Evolutionary conservation across 64 coral and sea anemone species (phyloP).

Genomic region (Hydrozoanthus tunicans): DNA sequence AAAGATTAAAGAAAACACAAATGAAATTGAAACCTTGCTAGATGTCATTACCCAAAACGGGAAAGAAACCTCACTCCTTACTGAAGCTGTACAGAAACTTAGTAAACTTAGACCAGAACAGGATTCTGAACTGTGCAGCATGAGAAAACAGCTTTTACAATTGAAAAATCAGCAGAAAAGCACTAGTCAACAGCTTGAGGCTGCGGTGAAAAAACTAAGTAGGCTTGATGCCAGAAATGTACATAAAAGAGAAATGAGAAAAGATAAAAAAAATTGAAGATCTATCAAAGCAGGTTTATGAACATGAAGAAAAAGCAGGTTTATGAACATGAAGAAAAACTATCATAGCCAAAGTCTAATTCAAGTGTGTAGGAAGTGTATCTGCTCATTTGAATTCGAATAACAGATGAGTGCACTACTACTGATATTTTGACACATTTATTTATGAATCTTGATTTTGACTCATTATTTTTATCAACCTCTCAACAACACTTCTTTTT

Average conservation of each 20-base stretch:
- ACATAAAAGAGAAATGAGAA: neutral
- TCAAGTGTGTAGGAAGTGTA: no score
- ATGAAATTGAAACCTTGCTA: neutral
- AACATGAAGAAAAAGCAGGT: neutral
- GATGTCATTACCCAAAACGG: no score
- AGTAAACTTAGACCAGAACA: neutral
- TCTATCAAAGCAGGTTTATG: neutral
- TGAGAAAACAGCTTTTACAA: neutral
- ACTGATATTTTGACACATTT: no score
- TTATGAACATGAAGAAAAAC: neutral
- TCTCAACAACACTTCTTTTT: no score
- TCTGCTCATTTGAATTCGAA: no score
- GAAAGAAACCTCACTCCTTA: neutral
- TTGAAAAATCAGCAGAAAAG: neutral
- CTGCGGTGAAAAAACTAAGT: neutral
- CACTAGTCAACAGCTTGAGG: neutral
- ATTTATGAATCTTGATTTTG: no score
- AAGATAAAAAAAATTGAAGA: neutral
- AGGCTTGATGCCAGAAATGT: no score
- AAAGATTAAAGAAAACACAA: no score
- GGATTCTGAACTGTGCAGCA: neutral
- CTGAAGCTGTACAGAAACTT: neutral
- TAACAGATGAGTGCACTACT: no score
- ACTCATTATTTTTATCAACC: no score
- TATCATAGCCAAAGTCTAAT: neutral